A percentile compares a stretch with the other conserved stretches of the same genome.
Evolutionary conservation across 2,888 invertebrate genomes (phyloP).

Genomic region (Boloria euphrosyne): DNA sequence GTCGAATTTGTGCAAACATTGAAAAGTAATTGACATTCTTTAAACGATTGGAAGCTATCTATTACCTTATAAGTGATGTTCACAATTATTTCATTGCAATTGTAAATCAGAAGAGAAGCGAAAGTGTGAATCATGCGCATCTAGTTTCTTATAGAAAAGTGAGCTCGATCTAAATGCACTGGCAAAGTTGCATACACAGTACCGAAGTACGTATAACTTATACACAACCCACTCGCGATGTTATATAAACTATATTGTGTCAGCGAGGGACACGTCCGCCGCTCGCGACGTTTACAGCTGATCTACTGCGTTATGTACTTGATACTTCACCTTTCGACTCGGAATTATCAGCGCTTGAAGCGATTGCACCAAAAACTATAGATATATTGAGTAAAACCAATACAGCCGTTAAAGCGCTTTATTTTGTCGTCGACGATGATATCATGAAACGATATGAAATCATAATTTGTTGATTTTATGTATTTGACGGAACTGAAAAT

Average conservation of each 20-base stretch:
- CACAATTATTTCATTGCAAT: conserved; percentile 41
- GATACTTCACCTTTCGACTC: conserved; percentile 45
- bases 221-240: conserved; percentile 56
- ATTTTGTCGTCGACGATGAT: conserved; percentile 34
- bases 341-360: conserved; percentile 46
- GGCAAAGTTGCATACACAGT: conserved; percentile 36
- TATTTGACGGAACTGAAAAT: not conserved
- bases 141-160: conserved; percentile 43
- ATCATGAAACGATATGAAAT: conserved; percentile 41
- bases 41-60: conserved; percentile 1
- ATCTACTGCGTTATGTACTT: conserved; percentile 61
- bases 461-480: conserved; percentile 13
- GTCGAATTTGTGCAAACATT: conserved; percentile 43
- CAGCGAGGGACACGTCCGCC: conserved; percentile 55
- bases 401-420: conserved; percentile 41
- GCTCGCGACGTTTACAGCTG: conserved; percentile 57
- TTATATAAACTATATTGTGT: conserved; percentile 28
- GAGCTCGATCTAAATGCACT: conserved; percentile 47
- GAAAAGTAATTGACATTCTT: conserved; percentile 37
- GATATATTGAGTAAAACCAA: conserved; percentile 27
- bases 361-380: conserved; percentile 35
- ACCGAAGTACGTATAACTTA: conserved; percentile 37
- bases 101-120: conserved; percentile 50
- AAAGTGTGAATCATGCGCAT: conserved; percentile 74
- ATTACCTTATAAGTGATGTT: conserved; percentile 28